These are phyloP conservation scores for Eristalinus aeneus DNA, from an alignment of 2,888 invertebrate species.

Conservation along the genomic window DNA sequence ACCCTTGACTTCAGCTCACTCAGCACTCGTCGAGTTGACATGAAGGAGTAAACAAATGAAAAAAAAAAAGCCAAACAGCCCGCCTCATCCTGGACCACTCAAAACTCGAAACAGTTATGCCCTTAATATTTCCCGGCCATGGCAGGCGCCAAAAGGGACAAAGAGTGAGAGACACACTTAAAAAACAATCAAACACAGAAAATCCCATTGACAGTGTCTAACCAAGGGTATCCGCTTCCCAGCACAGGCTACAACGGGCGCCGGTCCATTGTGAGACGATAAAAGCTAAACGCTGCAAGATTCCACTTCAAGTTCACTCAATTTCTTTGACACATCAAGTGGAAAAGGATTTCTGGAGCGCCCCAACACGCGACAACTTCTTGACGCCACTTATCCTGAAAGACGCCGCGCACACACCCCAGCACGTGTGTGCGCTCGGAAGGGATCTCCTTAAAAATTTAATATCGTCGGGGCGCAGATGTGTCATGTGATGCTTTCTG, in stretches of 20 bases:
- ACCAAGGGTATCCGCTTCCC: neutral
- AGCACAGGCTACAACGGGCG: neutral
- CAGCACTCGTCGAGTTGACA: neutral
- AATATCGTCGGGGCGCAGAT: neutral
- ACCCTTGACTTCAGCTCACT: neutral
- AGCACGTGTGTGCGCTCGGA: neutral
- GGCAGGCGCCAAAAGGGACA: neutral
- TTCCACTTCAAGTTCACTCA: neutral
- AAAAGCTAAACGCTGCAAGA: neutral
- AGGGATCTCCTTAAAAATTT: neutral
- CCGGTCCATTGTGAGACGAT: neutral
- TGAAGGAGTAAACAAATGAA: neutral
- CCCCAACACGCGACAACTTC: neutral
- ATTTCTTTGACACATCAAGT: neutral
- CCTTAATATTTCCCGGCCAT: neutral
- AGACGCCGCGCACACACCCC: neutral
- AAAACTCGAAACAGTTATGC: neutral
- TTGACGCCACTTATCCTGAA: neutral
- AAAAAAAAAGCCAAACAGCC: neutral
- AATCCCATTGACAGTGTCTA: neutral
- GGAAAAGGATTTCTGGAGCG: neutral
- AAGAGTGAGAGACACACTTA: neutral
- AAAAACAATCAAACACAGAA: neutral
- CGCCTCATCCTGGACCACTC: neutral
- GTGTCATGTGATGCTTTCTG: neutral